phyloP scores from a whole-genome alignment of 2,888 invertebrate species.

The Latrodectus elegans region DNA sequence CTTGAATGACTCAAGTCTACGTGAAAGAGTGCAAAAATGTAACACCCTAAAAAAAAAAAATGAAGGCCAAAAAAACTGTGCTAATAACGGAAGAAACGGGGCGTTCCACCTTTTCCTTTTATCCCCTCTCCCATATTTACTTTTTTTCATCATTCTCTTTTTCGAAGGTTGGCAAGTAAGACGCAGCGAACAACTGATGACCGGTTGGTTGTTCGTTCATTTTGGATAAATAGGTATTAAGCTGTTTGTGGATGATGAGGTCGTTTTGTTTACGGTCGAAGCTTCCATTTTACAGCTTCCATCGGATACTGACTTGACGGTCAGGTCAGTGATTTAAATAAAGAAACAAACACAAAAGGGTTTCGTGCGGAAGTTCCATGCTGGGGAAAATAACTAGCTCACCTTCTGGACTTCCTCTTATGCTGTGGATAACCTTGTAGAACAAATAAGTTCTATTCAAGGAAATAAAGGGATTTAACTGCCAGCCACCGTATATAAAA shows the following conservation, averaged over 20 bases:
- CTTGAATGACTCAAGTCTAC: no score
- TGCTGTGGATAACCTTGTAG: background rate
- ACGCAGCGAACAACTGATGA: background rate
- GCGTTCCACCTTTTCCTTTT: background rate
- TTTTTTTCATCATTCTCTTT: background rate
- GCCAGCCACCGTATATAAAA: background rate
- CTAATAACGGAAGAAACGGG: background rate
- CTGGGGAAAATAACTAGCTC: background rate
- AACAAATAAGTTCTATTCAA: background rate
- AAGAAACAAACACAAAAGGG: slow-evolving; percentile 1
- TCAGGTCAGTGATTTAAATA: slow-evolving; percentile 1
- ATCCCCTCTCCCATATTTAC: background rate
- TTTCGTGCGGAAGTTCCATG: background rate
- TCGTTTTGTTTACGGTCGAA: background rate
- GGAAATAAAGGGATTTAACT: background rate
- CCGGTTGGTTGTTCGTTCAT: background rate
- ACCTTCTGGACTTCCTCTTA: background rate
- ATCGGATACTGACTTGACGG: background rate
- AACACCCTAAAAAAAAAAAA: no score
- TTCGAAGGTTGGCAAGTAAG: background rate
- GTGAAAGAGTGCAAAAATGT: no score
- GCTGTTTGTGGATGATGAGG: background rate
- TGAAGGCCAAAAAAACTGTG: background rate
- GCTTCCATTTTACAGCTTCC: background rate
- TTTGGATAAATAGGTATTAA: background rate